Conservation (phyloP, 2,888 invertebrate genomes). For the Argyra leucocephala region DNA sequence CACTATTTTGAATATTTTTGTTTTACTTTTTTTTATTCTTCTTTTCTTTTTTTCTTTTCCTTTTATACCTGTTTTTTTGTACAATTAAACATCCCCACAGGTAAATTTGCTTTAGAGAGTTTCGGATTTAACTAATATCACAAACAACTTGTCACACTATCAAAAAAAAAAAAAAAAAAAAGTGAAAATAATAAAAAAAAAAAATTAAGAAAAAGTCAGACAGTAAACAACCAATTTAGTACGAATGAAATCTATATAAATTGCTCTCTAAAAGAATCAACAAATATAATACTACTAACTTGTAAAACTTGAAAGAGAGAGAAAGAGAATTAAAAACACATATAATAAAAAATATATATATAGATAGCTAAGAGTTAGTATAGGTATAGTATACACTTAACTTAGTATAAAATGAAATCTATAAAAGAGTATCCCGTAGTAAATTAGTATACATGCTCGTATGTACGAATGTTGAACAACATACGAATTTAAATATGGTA, state of each 20-base stretch:
- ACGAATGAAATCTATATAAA: background rate
- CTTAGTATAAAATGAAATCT: too few relatives aligned
- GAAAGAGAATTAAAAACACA: too few relatives aligned
- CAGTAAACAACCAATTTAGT: conserved; percentile 6
- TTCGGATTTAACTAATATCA: background rate
- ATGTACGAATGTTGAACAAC: too few relatives aligned
- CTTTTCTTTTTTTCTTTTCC: background rate
- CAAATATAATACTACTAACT: too few relatives aligned
- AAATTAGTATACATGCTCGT: too few relatives aligned
- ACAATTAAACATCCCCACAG: background rate
- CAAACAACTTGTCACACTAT: conserved; percentile 6
- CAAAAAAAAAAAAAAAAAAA: background rate
- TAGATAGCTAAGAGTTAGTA: too few relatives aligned
- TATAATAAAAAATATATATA: too few relatives aligned
- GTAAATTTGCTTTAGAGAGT: conserved; percentile 6
- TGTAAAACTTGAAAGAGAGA: too few relatives aligned
- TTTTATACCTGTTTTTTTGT: background rate
- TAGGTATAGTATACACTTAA: too few relatives aligned
- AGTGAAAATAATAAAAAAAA: background rate
- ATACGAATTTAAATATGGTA: too few relatives aligned
- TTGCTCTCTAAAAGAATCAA: background rate
- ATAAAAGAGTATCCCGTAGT: too few relatives aligned
- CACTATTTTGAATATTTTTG: background rate
- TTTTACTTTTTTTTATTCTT: background rate
- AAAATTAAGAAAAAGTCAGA: background rate